Evolutionary conservation across 2,888 invertebrate species (phyloP).

Genomic region (Cerastis rubricosa): DNA sequence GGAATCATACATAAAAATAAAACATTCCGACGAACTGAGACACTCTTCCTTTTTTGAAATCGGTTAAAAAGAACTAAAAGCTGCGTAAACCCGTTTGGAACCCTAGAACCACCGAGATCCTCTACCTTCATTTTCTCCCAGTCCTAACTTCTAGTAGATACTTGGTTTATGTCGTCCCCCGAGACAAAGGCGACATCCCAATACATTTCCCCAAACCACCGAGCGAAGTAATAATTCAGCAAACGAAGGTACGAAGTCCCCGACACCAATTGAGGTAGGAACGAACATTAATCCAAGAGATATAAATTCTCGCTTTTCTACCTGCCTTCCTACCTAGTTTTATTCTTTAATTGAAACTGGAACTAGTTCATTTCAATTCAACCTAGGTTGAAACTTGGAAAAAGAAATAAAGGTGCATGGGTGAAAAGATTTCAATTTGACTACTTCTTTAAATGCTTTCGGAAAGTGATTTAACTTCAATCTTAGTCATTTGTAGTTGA

Average conservation of each 20-base stretch:
- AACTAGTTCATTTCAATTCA: slow-evolving; percentile 4
- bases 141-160: neutral
- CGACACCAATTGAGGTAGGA: slow-evolving; percentile 42
- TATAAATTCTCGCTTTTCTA: slow-evolving; percentile 52
- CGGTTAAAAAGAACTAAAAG: neutral
- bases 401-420: slow-evolving; percentile 21
- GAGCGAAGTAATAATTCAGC: slow-evolving; percentile 56
- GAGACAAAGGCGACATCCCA: slow-evolving; percentile 41
- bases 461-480: slow-evolving; percentile 10
- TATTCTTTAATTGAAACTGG: slow-evolving; percentile 53
- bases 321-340: slow-evolving; percentile 24
- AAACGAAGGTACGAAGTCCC: slow-evolving; percentile 19
- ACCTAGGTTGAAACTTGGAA: slow-evolving; percentile 10
- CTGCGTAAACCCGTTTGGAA: neutral
- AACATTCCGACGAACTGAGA: too few species aligned
- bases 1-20: too few species aligned
- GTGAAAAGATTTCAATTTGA: slow-evolving; percentile 41
- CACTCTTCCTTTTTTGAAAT: too few species aligned
- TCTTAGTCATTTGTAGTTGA: slow-evolving; percentile 6
- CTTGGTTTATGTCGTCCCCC: neutral
- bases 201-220: slow-evolving; percentile 36
- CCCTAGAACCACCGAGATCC: too few species aligned
- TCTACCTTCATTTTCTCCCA: neutral
- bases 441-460: slow-evolving; percentile 19
- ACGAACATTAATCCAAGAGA: slow-evolving; percentile 58